phyloP scores from a whole-genome alignment of 2,113 vertebrate species.

The Psophia crepitans region DNA sequence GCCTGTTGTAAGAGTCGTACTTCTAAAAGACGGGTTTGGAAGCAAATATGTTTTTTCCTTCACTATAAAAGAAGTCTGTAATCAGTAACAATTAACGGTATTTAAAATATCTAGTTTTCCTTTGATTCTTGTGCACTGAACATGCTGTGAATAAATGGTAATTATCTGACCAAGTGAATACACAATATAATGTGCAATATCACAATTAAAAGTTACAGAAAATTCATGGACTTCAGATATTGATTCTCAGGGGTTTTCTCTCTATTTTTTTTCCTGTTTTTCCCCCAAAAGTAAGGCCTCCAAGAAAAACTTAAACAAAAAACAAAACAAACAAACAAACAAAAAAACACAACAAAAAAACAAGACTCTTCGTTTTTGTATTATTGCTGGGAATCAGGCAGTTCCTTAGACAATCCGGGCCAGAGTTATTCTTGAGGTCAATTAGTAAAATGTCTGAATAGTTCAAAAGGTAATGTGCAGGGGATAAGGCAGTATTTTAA shows the following conservation, averaged over 20 bases:
- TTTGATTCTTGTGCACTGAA: not conserved
- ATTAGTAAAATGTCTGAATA: not conserved
- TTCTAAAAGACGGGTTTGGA: not conserved
- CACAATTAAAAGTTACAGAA: not conserved
- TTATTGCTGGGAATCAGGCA: not conserved
- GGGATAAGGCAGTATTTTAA: not conserved
- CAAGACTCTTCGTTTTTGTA: not conserved
- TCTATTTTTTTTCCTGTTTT: not conserved
- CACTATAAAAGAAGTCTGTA: not conserved
- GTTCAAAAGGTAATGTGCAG: not conserved
- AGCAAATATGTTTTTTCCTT: not conserved
- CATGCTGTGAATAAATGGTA: not conserved
- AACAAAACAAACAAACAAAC: not conserved
- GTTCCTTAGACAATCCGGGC: not conserved
- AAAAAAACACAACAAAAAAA: too few relatives aligned
- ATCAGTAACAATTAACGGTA: not conserved
- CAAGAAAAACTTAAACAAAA: not conserved
- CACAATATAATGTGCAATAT: not conserved
- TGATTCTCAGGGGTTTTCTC: rapidly evolving
- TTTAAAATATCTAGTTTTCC: not conserved
- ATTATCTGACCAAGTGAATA: not conserved
- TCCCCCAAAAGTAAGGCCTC: not conserved
- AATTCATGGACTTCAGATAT: not conserved
- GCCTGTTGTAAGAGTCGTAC: not conserved
- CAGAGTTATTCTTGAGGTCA: not conserved